Conservation (phyloP, 1,140 invertebrate genomes). For the Orussus abietinus region DNA sequence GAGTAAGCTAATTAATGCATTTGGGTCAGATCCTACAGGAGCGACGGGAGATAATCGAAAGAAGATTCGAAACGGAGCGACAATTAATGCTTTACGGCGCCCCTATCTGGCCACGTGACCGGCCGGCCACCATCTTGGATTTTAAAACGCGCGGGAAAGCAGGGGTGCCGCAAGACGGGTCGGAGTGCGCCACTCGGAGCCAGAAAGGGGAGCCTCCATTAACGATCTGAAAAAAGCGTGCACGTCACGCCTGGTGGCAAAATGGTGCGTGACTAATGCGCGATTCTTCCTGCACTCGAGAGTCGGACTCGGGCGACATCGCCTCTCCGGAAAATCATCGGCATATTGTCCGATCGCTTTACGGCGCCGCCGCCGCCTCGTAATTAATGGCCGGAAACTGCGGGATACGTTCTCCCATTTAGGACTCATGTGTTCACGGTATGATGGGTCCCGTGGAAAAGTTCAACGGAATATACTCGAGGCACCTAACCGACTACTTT, state of each 20-base stretch:
- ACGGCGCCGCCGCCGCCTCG: slow-evolving; percentile 13
- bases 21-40: not conserved
- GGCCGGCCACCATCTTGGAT: slow-evolving; percentile 31
- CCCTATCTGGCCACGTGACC: slow-evolving; percentile 47
- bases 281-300: slow-evolving; percentile 30
- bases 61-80: slow-evolving; percentile 6
- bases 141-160: slow-evolving; percentile 43
- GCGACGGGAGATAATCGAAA: too few species aligned
- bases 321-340: slow-evolving; percentile 41
- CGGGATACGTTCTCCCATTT: too few species aligned
- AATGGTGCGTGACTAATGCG: slow-evolving; percentile 52
- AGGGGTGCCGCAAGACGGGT: too few species aligned
- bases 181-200: too few species aligned
- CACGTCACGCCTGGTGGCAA: slow-evolving; percentile 50
- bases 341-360: slow-evolving; percentile 39
- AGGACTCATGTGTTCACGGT: too few species aligned
- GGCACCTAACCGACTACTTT: too few species aligned
- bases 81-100: slow-evolving; percentile 38
- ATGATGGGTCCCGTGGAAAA: too few species aligned
- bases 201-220: too few species aligned
- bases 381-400: slow-evolving; percentile 43
- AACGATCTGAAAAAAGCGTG: slow-evolving; percentile 43
- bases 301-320: slow-evolving; percentile 9
- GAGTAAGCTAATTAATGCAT: too few species aligned
- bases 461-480: too few species aligned